phyloP scores from a whole-genome alignment of 37 sponge, comb jelly and placozoan species.

The Eunapius fragilis region DNA sequence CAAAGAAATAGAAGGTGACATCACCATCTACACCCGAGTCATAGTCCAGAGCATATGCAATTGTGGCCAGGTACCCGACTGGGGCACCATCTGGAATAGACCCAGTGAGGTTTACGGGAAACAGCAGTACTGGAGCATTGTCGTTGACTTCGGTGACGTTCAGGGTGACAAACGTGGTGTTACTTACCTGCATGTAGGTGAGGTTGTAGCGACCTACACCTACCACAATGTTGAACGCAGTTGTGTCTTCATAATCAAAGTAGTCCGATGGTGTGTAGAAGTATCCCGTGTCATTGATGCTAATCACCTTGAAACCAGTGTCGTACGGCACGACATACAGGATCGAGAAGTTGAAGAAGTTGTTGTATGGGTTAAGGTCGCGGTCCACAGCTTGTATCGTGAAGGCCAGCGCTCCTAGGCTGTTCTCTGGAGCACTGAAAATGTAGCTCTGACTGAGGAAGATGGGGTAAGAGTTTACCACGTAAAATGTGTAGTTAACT shows the following conservation, averaged over 20 bases:
- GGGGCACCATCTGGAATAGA: conserved; percentile 23
- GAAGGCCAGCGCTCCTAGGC: conserved; percentile 1
- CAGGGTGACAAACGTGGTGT: conserved; percentile 13
- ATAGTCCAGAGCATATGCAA: conserved; percentile 64
- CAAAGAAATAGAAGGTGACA: conserved; percentile 56
- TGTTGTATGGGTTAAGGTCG: conserved; percentile 43
- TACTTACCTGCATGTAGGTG: conserved; percentile 41
- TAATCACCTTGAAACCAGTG: conserved; percentile 47
- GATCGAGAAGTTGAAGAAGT: conserved; percentile 55
- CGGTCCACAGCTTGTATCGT: conserved; percentile 46
- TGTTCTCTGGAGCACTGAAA: conserved; percentile 42
- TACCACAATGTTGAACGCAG: conserved; percentile 30
- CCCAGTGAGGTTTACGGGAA: conserved; percentile 39
- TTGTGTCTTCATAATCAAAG: conserved; percentile 70
- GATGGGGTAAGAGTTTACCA: conserved; percentile 46
- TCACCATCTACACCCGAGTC: conserved; percentile 59
- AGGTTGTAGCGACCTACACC: conserved; percentile 59
- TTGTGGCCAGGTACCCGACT: conserved; percentile 21
- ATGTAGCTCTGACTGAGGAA: conserved; percentile 23
- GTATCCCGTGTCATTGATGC: conserved; percentile 24
- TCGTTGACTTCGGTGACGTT: conserved; percentile 69
- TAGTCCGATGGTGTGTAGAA: conserved; percentile 43
- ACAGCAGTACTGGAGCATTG: conserved; percentile 67
- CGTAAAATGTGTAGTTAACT: conserved; percentile 25
- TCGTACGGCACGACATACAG: conserved; percentile 51